phyloP scores from a whole-genome alignment of 2,797 vertebrate species.

The Hippoglossus hippoglossus region DNA sequence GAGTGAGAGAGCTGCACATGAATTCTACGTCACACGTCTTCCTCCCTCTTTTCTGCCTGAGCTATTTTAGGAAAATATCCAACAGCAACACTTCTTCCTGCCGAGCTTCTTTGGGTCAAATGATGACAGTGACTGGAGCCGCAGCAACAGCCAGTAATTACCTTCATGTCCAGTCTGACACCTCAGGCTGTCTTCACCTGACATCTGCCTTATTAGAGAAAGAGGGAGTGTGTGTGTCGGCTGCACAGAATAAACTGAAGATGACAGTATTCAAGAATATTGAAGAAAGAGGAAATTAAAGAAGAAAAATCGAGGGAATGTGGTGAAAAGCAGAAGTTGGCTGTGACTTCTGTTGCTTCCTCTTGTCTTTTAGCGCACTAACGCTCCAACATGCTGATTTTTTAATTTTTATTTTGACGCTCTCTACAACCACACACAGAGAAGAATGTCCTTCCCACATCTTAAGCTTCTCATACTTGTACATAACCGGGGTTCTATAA shows the following conservation, averaged over 20 bases:
- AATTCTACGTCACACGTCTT: slow-evolving; percentile 7
- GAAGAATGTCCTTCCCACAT: slow-evolving; percentile 26
- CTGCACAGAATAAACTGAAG: slow-evolving; percentile 46
- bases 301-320: neutral
- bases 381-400: slow-evolving; percentile 5
- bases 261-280: slow-evolving; percentile 10
- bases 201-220: slow-evolving; percentile 63
- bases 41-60: neutral
- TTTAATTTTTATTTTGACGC: neutral
- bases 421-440: slow-evolving; percentile 1
- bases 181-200: slow-evolving; percentile 30
- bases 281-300: slow-evolving; percentile 7
- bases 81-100: slow-evolving; percentile 26
- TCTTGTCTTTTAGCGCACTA: slow-evolving; percentile 21
- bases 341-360: slow-evolving; percentile 35
- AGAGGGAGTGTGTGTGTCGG: slow-evolving; percentile 12
- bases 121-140: slow-evolving; percentile 24
- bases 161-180: slow-evolving; percentile 27
- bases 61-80: slow-evolving; percentile 20
- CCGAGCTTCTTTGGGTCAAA: slow-evolving; percentile 14
- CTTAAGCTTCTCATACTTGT: slow-evolving; percentile 34
- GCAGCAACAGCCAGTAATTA: slow-evolving; percentile 41
- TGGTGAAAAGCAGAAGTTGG: slow-evolving; percentile 17
- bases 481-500: slow-evolving; percentile 41
- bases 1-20: slow-evolving; percentile 8